These are phyloP conservation scores for Siderastrea siderea DNA, from an alignment of 92 coral and sea anemone genomes.

Conservation along the genomic window DNA sequence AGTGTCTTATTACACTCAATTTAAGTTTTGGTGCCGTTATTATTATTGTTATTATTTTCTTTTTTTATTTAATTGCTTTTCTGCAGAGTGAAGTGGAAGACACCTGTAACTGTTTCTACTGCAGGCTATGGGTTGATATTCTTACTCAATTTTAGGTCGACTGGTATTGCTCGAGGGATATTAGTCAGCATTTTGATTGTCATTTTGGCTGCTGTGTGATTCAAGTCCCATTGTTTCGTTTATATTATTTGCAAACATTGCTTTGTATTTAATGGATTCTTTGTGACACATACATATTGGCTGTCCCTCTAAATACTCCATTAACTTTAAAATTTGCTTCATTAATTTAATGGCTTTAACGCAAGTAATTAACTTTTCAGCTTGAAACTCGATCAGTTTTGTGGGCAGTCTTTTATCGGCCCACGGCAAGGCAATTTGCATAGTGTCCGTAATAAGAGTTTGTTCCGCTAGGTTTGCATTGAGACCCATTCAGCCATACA, in stretches of 20 bases:
- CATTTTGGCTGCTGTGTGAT: neutral
- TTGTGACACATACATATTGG: constrained; percentile 4
- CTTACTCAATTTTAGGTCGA: neutral
- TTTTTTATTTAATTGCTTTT: too few relatives aligned
- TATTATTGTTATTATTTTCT: neutral
- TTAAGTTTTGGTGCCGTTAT: too few relatives aligned
- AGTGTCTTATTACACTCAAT: too few relatives aligned
- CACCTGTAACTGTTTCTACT: neutral
- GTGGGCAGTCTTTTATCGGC: neutral
- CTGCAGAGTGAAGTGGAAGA: too few relatives aligned
- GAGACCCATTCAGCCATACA: constrained; percentile 20
- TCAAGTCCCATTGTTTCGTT: constrained; percentile 3
- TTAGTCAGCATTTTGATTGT: constrained; percentile 5
- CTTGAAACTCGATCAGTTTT: constrained; percentile 4
- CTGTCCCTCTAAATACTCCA: neutral
- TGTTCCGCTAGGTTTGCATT: constrained; percentile 7
- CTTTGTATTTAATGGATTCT: constrained; percentile 9
- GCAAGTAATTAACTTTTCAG: constrained; percentile 22
- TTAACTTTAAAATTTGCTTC: neutral
- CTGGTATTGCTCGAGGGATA: neutral
- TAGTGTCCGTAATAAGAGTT: neutral
- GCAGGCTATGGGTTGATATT: neutral
- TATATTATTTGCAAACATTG: constrained; percentile 20
- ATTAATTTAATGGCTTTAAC: constrained; percentile 3
- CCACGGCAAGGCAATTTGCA: constrained; percentile 13